Conservation (phyloP, 2,888 invertebrate genomes). For the Enchytraeus crypticus region DNA sequence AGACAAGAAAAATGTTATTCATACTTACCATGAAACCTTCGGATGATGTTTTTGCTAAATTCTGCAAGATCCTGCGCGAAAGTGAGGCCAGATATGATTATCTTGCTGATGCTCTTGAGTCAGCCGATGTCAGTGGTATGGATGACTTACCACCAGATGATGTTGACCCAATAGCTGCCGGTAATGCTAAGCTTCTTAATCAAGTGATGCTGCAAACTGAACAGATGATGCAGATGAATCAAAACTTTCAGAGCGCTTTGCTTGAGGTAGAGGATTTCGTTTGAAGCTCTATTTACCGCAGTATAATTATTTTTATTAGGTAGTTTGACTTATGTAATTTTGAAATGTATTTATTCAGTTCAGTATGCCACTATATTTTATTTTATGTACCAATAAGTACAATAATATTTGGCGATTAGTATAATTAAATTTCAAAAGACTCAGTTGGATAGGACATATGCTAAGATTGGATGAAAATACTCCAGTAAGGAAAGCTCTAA, state of each 20-base stretch:
- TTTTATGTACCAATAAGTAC: too few species aligned
- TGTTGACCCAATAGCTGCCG: not conserved
- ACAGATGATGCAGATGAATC: not conserved
- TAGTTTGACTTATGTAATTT: too few species aligned
- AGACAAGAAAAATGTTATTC: not conserved
- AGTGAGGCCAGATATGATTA: not conserved
- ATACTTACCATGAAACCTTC: not conserved
- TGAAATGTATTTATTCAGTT: too few species aligned
- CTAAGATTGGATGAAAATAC: too few species aligned
- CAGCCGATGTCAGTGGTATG: not conserved
- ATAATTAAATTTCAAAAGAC: too few species aligned
- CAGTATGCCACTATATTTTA: too few species aligned
- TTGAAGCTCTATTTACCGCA: too few species aligned
- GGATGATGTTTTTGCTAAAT: not conserved
- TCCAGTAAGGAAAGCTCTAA: too few species aligned
- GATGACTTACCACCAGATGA: not conserved
- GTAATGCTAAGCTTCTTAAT: not conserved
- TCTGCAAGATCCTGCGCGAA: conserved; percentile 1
- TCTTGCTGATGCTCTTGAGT: not conserved
- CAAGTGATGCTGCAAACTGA: not conserved
- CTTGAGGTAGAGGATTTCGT: not conserved
- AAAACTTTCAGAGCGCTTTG: not conserved
- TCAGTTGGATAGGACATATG: too few species aligned
- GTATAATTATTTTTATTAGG: too few species aligned
- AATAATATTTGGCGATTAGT: too few species aligned